Evolutionary conservation across 2,888 invertebrate species (phyloP), one percentile per base, ranked within the genome.

Genomic region (Cyclophora albipunctata): DNA sequence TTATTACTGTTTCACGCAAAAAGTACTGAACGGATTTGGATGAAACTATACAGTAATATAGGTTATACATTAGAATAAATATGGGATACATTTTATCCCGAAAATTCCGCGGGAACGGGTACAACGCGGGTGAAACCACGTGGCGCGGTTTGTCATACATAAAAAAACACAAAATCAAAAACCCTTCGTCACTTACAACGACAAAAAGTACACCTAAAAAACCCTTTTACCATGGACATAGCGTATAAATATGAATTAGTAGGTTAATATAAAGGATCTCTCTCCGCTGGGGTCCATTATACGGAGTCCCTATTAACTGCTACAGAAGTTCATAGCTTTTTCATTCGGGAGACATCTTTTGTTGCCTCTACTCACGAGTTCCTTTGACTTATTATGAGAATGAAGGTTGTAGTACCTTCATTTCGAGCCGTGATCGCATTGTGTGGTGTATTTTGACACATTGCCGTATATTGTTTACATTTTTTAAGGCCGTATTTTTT

Each of bases 241-340:
- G 72, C 71, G 64, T 71, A 73, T 69, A 71, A 81, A 59, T 75
- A 78, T 80, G 71, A 78, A 82, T 82, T 77, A 80, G 71, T 72
- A 65, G 69, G 71, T 73, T 67, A 75, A 62, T 72, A 79, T 78
- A 71, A 75, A 67, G 60, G 58, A 60, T 60, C 62, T 60, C 70
- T 64, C 70, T 63, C 75, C 79, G 78, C 77, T 75, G 71, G 73
- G 71, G 76, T 59, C 71, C 57, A 69, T 85, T 85, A 76, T 87
- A 60, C 55, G 40, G 45, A 46, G 55, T 62, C 67, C 75, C 75
- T 84, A 86, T 85, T 83, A 86, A 87, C 86, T 87, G 83, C 78
- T 81, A 75, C 86, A 85, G 87, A 83, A 87, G 87, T 87, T 85
- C 83, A 86, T 87, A 81, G 77, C 67, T 81, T 82, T 82, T 83